Percentiles rank a stretch among this genome's conserved stretches.
phyloP scores from a whole-genome alignment of 2,797 vertebrate genomes.

The Fratercula arctica region DNA sequence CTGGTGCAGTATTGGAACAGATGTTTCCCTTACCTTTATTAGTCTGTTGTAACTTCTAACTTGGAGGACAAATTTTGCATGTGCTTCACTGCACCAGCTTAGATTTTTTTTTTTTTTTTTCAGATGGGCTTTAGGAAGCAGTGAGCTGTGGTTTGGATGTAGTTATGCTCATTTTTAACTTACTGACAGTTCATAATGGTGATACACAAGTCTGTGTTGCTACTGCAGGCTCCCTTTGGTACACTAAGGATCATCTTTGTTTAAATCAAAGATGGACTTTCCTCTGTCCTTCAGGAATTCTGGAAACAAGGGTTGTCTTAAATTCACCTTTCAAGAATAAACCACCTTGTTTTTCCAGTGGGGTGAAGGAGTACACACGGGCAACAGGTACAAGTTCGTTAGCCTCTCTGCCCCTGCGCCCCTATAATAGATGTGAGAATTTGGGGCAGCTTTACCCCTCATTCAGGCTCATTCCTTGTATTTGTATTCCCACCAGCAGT shows the following conservation, averaged over 20 bases:
- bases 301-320: slow-evolving; percentile 11
- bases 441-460: not conserved
- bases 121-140: slow-evolving; percentile 27
- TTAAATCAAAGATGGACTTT: slow-evolving; percentile 13
- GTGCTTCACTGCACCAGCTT: slow-evolving; percentile 31
- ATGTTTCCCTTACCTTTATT: slow-evolving; percentile 68
- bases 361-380: not conserved
- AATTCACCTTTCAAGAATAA: not conserved
- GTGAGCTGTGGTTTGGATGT: slow-evolving; percentile 29
- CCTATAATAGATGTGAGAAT: not conserved
- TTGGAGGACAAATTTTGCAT: slow-evolving; percentile 48
- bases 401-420: not conserved
- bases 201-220: not conserved
- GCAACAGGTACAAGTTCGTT: not conserved
- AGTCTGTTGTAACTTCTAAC: slow-evolving; percentile 40
- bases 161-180: slow-evolving; percentile 54
- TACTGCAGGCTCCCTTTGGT: slow-evolving; percentile 18
- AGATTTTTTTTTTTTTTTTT: not conserved
- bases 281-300: not conserved
- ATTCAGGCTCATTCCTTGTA: not conserved
- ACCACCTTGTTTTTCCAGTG: not conserved
- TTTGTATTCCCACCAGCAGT: not conserved
- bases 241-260: not conserved
- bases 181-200: slow-evolving; percentile 22
- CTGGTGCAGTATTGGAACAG: slow-evolving; percentile 40